phyloP scores from a whole-genome alignment of 2,797 vertebrate genomes.

The Crypturellus tataupa region DNA sequence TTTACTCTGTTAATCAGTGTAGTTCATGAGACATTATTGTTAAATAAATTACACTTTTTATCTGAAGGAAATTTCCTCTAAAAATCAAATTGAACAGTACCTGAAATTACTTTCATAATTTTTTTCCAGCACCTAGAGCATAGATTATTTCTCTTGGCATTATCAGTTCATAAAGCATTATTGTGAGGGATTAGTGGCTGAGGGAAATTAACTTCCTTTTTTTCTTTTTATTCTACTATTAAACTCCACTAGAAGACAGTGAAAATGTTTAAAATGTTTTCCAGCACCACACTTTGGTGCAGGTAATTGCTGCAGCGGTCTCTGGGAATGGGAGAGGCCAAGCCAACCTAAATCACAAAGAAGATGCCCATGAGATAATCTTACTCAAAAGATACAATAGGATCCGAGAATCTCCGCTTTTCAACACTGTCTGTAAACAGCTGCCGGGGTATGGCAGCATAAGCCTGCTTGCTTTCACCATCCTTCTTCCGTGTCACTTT shows the following conservation, averaged over 20 bases:
- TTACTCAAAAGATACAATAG: background rate
- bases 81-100: background rate
- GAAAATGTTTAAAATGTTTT: slow-evolving; percentile 12
- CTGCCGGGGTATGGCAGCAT: background rate
- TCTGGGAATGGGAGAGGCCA: slow-evolving; percentile 12
- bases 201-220: background rate
- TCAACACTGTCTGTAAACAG: background rate
- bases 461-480: background rate
- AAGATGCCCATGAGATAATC: slow-evolving; percentile 19
- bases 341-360: slow-evolving; percentile 27
- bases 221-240: background rate
- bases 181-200: background rate
- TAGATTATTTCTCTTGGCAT: background rate
- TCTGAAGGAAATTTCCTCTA: background rate
- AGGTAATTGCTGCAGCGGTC: slow-evolving; percentile 31
- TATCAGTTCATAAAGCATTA: background rate
- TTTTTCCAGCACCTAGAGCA: background rate
- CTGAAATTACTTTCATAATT: background rate
- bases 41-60: background rate
- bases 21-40: background rate
- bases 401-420: background rate
- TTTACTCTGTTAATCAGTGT: background rate
- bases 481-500: background rate
- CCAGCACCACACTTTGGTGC: background rate
- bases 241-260: background rate